Base-by-base conservation (phyloP, 2,888 invertebrate species). In the Synanthedon vespiformis region DNA sequence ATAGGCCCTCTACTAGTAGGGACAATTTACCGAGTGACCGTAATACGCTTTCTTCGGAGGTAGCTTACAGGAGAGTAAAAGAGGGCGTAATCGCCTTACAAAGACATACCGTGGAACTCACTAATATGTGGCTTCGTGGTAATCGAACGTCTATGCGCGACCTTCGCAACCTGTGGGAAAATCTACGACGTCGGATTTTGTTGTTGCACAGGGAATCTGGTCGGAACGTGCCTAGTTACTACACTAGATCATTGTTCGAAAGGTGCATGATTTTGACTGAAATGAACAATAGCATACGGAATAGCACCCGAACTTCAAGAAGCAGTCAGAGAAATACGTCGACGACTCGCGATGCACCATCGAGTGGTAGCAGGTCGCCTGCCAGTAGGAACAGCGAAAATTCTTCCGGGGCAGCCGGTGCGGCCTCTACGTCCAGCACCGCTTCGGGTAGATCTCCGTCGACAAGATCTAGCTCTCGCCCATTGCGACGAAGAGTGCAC, bases 151-250 rank as follows among this genome's bases (percentile, higher is more conserved):
- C 82, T 4, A 74, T 92, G 62, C 89, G 90, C 58, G 88, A 90
- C 61, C 84, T 92, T 52, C 88, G 92, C 8, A 81, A 80, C 40
- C 89, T 92, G 88, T 90, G 92, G 87, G 89, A 90, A 55, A 90
- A 90, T 64, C 77, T 92, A 56, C 89, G 90, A 22, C 74, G 89
- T 44, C 89, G 91, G 53, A 89, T 92, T 59, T 74, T 89, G 55
- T 71, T 83, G 59, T 67, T 90, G 53, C 84, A 90, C 58, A 73
- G 89, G 56, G 85, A 88, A 60, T 81, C 86, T 1, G 79, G 80
- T 14, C 64, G 74, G 56, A 81, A 80, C 55, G 61, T 77, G 49
- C 80, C 80, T 2, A 77, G 74, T 51, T 78, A 79, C 61, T 86
- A 83, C 57, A 80, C 82, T 11, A 73, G 85, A 56, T 79, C 84